Base-by-base conservation (phyloP, 2,888 invertebrate species). In the Autographa pulchrina region DNA sequence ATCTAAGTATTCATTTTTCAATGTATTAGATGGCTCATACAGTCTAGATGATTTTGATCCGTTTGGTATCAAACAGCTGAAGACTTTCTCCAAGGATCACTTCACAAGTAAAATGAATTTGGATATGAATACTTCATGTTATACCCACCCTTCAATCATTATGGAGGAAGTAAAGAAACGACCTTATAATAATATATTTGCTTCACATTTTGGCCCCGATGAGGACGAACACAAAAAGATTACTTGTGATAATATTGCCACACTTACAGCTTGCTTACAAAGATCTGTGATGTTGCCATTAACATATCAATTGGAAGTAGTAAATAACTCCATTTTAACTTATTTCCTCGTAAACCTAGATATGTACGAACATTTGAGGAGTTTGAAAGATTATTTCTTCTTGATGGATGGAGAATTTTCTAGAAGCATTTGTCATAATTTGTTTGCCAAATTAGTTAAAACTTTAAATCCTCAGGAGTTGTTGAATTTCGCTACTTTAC, bases 341-440 rank as follows among this genome's bases (percentile, higher is more conserved):
- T 96, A 97, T 86, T 97, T 97, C 81, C 91, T 98, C 0, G 95
- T 96, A 0, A 96, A 97, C 74, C 93, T 97, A 20, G 97, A 97
- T 65, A 96, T 97, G 88, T 95, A 98, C 54, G 96, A 97, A 25
- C 98, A 98, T 91, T 94, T 98, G 78, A 96, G 96, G 60, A 97
- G 97, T 89, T 91, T 98, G n/a, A 96, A 97, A 61, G 97, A 97
- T 86, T 98, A 97, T 84, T 98, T 97, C 89, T 98, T 98, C 83
- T 89, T 98, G 32, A 96, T 98, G 95, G 98, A 98, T 81, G 98
- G 98, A 0, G 98, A 98, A 90, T 98, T 98, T 89, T 97, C 97
- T 0, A 96, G 96, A 43, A 97, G 97, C 79, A 96, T 98, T 18
- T 97, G 97, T 48, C 96, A 97, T 64, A 97, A 97, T 77, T 91